Evolutionary conservation across 2,888 invertebrate genomes (phyloP), one percentile per base, ranked within the genome.

Genomic region (Drosophila suboccidentalis): DNA sequence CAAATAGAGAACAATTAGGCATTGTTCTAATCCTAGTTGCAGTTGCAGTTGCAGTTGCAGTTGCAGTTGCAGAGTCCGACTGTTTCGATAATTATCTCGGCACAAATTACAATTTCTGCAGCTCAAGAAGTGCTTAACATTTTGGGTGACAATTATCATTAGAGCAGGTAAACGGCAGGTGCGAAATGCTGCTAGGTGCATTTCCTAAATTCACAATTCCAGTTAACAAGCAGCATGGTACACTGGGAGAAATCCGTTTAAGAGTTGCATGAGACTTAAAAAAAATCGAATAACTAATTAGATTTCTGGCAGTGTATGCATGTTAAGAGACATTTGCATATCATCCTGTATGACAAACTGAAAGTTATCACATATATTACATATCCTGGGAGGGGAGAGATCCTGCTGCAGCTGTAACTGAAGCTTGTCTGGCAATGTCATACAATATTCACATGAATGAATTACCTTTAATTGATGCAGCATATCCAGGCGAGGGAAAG

Each of bases 391-490:
- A 50, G 22, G 4, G 22, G 22, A 47, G 11, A 19, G 22, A 11
- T 59, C 13, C 11, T 47, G 22, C 38, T 63, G 54, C 43, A n/a
- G 51, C 38, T 64, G 55, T 36, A 59, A n/a, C 39, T 61, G 43
- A 19, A 22, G 26, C 34, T 51, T 59, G 69, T 49, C 58, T 76
- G 72, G 50, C 75, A 60, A 41, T 79, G 73, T 70, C 76, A 82
- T 86, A 66, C 59, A 87, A 89, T 86, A 86, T 86, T 82, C 73
- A 87, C 70, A 66, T 80, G 84, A 83, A 78, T 84, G 89, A 87
- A 86, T 86, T 87, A 84, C 80, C 73, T 89, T 89, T 86, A 89
- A 89, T 89, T 89, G 89, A 84, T 89, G 87, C 89, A 80, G 63
- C 75, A 80, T 62, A 77, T 69, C 63, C 73, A 58, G 43, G 26